Base-by-base conservation (phyloP, 2,888 invertebrate species). In the Scelioninae gen. 2 region DNA sequence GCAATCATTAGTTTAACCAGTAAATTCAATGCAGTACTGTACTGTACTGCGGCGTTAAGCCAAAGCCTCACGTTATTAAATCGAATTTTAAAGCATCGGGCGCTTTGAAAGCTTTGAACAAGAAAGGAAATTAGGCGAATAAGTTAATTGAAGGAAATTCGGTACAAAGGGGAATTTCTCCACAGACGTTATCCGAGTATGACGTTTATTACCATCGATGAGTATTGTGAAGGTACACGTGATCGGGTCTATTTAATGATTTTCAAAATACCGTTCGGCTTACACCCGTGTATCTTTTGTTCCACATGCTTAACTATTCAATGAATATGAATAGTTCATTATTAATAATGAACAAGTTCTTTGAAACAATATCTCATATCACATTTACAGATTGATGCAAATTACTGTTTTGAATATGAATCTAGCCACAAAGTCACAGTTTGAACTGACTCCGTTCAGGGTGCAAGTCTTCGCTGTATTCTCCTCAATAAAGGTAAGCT, bases 61-160 rank as follows among this genome's bases (percentile, higher is more conserved):
- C 52, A 75, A 76, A 76, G 73, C 74, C 58, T 69, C 35, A 69
- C 52, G 58, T 68, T 68, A 72, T 37, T 48, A 72, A 60, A 57
- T 74, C 52, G 63, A 69, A 74, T 68, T 72, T 69, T 41, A 65
- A 73, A 69, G 73, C 64, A 58, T 64, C 18, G 68, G 64, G 52
- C 68, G 69, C 55, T 74, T 61, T 55, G 33, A 65, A 76, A 65
- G 76, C 76, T 67, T 64, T 63, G 61, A 72, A 76, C 58, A 72
- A 70, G 68, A 50, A 69, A 50, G 64, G 68, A 73, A 64, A 71
- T 64, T 55, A 73, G 64, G 73, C 60, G 60, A 53, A 64, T 50
- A 53, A 63, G 55, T 69, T 61, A 55, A 60, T 53, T 60, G 43
- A 50, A 68, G 46, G 70, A 57, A 46, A 52, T 73, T 64, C 53